Evolutionary conservation across 2,113 vertebrate genomes (phyloP).

Genomic region (Progne subis): DNA sequence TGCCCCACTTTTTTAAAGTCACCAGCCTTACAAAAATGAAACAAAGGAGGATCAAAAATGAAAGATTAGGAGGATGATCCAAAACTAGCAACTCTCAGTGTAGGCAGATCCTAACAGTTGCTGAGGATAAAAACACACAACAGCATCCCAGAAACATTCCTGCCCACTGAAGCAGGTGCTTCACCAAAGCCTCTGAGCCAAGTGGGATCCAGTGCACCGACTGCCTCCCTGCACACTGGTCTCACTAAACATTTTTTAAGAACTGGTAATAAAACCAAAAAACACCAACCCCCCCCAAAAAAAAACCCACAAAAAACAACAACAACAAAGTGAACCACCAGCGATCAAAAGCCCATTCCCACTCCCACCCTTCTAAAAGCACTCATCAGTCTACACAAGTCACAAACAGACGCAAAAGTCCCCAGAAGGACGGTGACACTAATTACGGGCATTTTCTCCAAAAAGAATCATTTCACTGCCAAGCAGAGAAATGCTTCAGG

Average conservation of each 20-base stretch:
- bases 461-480: not conserved
- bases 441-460: not conserved
- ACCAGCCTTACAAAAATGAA: not conserved
- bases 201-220: not conserved
- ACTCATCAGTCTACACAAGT: not conserved
- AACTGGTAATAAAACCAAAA: not conserved
- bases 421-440: not conserved
- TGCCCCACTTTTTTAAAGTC: not conserved
- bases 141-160: not conserved
- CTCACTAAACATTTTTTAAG: not conserved
- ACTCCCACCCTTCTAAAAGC: not conserved
- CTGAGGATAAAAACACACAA: not conserved
- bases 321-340: not conserved
- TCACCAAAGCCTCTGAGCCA: not conserved
- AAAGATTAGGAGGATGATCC: not conserved
- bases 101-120: not conserved
- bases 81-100: not conserved
- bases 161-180: not conserved
- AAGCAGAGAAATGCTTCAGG: not conserved
- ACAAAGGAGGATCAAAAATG: no score
- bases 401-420: not conserved
- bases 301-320: no score
- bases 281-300: no score
- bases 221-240: not conserved
- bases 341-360: not conserved